Base-by-base conservation (phyloP, 1,140 invertebrate species). In the Leguminivora glycinivorella region DNA sequence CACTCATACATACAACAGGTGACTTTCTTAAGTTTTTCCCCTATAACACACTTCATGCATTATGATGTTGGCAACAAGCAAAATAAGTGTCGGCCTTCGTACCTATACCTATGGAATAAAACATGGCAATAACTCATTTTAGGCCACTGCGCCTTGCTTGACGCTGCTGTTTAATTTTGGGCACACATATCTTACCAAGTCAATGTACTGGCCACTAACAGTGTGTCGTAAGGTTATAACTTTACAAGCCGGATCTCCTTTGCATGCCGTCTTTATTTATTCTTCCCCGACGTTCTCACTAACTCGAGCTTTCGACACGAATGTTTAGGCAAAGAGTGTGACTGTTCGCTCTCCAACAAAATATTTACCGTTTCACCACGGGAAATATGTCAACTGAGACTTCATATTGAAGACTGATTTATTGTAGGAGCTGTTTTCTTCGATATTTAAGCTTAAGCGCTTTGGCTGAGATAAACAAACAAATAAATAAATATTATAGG, bases 201-300 rank as follows among this genome's bases (percentile, higher is more conserved):
- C 19, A 52, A 22, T 52, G 47, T 52, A 52, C 47, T 52, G 47
- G 6, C 19, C 10, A 19, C 17, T 12, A 6, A 47, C 7, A 47
- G n/a, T 17, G 1, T 7, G 7, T 7, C 17, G 6, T 17, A 9
- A 10, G 6, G n/a, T 29, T 63, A 31, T 17, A 9, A 10, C 3
- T 4, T 29, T 63, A 31, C n/a, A n/a, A 63, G n/a, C 58, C 58
- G 17, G 26, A 63, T 63, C 58, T 29, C 58, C 26, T 63, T 63
- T 63, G 58, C 58, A 63, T 31, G 58, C 26, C 58, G 58, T 63
- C 58, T 63, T 63, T 63, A 63, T 63, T 63, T 63, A 63, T 63
- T 63, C 58, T 31, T 63, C 26, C 56, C n/a, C 56, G 56, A n/a
- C 58, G 58, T 63, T 63, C 14, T 60, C 58, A 63, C 58, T 63